Conservation (phyloP, 1,140 invertebrate genomes). For the Trichonephila clavata region DNA sequence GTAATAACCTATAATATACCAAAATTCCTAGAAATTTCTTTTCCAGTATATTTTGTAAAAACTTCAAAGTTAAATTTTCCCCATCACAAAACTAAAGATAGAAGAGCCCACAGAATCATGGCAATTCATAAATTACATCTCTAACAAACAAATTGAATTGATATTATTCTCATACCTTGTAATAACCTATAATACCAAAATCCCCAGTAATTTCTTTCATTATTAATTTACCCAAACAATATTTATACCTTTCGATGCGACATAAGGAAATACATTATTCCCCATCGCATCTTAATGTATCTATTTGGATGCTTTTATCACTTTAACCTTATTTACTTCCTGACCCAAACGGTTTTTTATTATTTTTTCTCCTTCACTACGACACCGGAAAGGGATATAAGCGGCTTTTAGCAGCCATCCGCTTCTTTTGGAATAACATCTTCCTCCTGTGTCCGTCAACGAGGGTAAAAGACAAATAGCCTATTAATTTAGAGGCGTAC, state of each 20-base stretch:
- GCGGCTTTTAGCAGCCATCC: constrained; percentile 53
- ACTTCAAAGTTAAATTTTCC: no score
- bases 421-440: constrained; percentile 34
- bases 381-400: constrained; percentile 58
- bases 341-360: neutral
- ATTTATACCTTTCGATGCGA: neutral
- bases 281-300: neutral
- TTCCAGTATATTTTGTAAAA: no score
- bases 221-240: neutral
- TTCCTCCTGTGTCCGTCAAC: neutral
- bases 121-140: no score
- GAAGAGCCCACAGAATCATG: no score
- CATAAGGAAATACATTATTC: neutral
- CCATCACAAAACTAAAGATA: no score
- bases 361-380: neutral
- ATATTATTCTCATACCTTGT: no score
- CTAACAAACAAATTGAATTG: no score
- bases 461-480: constrained; percentile 40
- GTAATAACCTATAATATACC: no score
- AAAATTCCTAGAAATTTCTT: no score
- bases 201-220: neutral
- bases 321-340: constrained; percentile 24
- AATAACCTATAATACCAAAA: no score
- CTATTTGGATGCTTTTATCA: constrained; percentile 17
- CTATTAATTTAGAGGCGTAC: constrained; percentile 56